Evolutionary conservation across 2,113 vertebrate species (phyloP).

Genomic region (Columbina picui): DNA sequence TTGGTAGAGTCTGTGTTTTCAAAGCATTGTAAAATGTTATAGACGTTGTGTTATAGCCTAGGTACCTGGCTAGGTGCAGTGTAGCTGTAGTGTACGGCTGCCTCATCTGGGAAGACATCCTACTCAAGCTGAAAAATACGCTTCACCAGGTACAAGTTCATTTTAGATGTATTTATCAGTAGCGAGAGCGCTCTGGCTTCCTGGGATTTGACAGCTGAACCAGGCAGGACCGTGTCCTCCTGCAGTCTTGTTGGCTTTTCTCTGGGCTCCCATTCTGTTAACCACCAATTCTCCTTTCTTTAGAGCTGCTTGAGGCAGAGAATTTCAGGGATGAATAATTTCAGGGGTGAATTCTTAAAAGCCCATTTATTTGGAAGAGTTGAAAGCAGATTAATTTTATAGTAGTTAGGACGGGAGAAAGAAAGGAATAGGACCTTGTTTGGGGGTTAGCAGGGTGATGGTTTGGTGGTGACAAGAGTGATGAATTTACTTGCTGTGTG

Average conservation of each 20-base stretch:
- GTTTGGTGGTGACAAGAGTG: not conserved
- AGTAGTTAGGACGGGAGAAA: not conserved
- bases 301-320: not conserved
- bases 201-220: not conserved
- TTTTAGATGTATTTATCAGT: not conserved
- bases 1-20: not conserved
- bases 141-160: not conserved
- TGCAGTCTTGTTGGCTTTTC: not conserved
- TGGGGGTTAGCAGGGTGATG: not conserved
- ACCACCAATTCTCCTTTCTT: not conserved
- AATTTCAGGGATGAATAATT: not conserved
- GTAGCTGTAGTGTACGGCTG: not conserved
- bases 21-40: not conserved
- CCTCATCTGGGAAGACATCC: not conserved
- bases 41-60: not conserved
- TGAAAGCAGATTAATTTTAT: constrained; percentile 3
- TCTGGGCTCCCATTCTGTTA: not conserved
- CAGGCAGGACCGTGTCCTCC: not conserved
- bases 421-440: not conserved
- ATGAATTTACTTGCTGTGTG: not conserved
- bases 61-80: not conserved
- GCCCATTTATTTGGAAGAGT: not conserved
- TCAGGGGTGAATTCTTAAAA: constrained; percentile 11
- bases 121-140: not conserved
- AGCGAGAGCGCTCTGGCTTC: not conserved